phyloP scores from a whole-genome alignment of 2,797 vertebrate species.

The Takifugu ocellatus region DNA sequence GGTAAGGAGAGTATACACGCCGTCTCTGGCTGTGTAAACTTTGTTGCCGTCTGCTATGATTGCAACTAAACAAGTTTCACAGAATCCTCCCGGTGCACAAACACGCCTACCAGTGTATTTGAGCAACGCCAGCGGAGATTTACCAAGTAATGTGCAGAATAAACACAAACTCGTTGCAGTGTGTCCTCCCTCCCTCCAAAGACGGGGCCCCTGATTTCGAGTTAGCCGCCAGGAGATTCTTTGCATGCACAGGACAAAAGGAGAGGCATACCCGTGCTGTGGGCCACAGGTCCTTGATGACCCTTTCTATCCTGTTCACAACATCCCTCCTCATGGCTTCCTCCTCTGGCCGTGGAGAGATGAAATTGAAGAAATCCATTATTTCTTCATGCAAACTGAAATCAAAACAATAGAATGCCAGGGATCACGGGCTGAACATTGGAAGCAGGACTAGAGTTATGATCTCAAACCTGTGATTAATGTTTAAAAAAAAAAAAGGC shows the following conservation, averaged over 20 bases:
- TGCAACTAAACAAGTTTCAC: constrained; percentile 11
- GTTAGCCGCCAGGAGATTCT: neutral
- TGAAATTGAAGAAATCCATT: constrained; percentile 96
- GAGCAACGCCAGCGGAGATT: constrained; percentile 14
- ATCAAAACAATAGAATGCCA: neutral
- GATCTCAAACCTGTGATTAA: neutral
- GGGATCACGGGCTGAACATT: neutral
- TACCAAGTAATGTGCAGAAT: constrained; percentile 3
- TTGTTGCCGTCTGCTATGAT: constrained; percentile 2
- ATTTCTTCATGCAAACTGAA: constrained; percentile 95
- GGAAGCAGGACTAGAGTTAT: no score
- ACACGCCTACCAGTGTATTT: neutral
- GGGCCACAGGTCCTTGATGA: constrained; percentile 97
- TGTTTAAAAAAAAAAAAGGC: neutral
- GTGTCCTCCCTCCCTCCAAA: neutral
- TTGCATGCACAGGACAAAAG: neutral
- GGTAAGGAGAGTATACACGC: constrained; percentile 22
- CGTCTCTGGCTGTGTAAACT: constrained; percentile 32
- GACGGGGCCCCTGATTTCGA: neutral
- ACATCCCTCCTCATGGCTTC: constrained; percentile 95
- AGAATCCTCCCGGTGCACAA: neutral
- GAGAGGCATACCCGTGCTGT: constrained; percentile 83
- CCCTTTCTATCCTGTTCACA: constrained; percentile 88
- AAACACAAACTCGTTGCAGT: no score
- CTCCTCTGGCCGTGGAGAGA: constrained; percentile 95